Conservation (phyloP, 2,797 vertebrate species). For the Sciaenops ocellatus region DNA sequence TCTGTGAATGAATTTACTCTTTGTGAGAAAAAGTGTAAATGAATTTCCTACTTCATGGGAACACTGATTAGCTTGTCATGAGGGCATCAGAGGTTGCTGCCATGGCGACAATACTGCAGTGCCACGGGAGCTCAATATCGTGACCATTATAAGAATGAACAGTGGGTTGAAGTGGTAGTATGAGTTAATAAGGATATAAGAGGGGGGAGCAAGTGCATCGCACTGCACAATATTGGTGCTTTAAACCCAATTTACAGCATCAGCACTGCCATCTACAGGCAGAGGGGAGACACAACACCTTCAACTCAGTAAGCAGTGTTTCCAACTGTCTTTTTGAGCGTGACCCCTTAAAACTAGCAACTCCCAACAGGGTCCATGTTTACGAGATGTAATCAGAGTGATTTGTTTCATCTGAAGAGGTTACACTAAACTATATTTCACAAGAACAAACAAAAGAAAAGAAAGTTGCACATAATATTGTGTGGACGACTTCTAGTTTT, state of each 20-base stretch:
- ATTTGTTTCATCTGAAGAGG: constrained; percentile 1
- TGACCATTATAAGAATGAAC: constrained; percentile 34
- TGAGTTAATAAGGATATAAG: constrained; percentile 34
- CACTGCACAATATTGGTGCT: neutral
- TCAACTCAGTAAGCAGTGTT: neutral
- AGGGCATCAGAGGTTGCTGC: constrained; percentile 28
- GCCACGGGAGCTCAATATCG: constrained; percentile 25
- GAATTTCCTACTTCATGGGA: constrained; percentile 16
- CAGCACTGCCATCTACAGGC: constrained; percentile 70
- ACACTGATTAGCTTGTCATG: constrained; percentile 19
- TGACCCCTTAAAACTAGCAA: neutral
- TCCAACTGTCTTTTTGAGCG: neutral
- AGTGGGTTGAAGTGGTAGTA: constrained; percentile 1
- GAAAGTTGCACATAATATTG: neutral
- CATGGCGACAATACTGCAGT: constrained; percentile 29
- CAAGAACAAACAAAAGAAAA: neutral
- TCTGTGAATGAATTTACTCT: constrained; percentile 40
- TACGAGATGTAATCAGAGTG: neutral
- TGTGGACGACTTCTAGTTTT: neutral
- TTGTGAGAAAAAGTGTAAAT: constrained; percentile 45
- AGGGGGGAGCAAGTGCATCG: constrained; percentile 15
- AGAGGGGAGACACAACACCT: constrained; percentile 17
- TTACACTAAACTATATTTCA: neutral
- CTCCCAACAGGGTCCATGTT: neutral
- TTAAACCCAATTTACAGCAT: constrained; percentile 1